A percentile compares a stretch with the other conserved stretches of the same genome.
Conservation (phyloP, 2,888 invertebrate species). For the Cosmia pyralina region DNA sequence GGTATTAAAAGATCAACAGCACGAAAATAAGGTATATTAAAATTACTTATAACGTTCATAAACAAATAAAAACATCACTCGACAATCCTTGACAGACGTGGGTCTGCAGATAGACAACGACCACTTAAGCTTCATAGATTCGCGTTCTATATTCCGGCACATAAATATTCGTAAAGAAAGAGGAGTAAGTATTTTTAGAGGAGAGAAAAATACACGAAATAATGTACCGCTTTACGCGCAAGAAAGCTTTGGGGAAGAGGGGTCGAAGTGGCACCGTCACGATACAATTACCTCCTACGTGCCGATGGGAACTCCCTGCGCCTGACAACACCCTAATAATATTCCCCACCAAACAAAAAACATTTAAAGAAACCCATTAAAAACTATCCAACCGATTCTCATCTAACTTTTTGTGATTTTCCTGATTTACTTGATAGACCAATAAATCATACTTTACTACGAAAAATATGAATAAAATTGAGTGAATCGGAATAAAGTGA, state of each 20-base stretch:
- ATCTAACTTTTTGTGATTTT: conserved; percentile 49
- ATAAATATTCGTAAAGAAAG: conserved; percentile 67
- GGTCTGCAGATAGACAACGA: conserved; percentile 41
- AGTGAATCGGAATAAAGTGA: conserved; percentile 66
- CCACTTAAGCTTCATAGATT: conserved; percentile 56
- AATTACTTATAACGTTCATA: conserved; percentile 1
- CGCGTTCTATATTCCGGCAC: conserved; percentile 36
- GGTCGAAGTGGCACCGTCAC: conserved; percentile 75
- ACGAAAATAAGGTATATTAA: background rate
- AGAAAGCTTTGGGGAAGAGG: conserved; percentile 64
- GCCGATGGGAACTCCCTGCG: conserved; percentile 65
- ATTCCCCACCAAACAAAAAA: conserved; percentile 52
- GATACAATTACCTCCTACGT: conserved; percentile 75
- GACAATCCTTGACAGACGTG: conserved; percentile 19
- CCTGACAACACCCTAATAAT: conserved; percentile 71
- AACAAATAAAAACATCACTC: conserved; percentile 14
- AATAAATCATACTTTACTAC: conserved; percentile 66
- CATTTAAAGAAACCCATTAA: conserved; percentile 32
- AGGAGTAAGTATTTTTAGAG: conserved; percentile 58
- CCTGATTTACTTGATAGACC: conserved; percentile 48
- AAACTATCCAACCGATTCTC: conserved; percentile 41
- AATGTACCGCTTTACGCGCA: conserved; percentile 67
- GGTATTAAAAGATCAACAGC: background rate
- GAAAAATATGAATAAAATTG: conserved; percentile 69
- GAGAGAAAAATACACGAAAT: conserved; percentile 61